Evolutionary conservation across 2,888 invertebrate species (phyloP).

Genomic region (Terebella lapidaria): DNA sequence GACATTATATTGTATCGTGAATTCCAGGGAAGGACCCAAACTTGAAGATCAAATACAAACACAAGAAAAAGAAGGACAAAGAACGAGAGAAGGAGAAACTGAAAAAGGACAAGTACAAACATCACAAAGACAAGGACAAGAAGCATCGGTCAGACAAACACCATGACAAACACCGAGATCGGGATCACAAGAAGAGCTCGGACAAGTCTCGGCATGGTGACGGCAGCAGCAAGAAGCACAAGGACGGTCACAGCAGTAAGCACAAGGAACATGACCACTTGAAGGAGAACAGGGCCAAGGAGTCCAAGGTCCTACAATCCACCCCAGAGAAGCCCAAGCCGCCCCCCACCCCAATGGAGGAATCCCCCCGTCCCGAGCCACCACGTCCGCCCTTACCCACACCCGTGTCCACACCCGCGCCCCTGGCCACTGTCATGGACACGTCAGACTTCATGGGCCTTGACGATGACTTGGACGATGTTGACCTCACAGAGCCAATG

Average conservation of each 20-base stretch:
- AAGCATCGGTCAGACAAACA: background rate
- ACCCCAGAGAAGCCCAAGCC: too few species aligned
- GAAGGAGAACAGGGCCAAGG: conserved; percentile 21
- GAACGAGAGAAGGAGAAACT: too few species aligned
- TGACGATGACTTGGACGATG: too few species aligned
- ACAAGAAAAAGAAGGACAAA: conserved; percentile 31
- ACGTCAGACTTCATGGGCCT: too few species aligned
- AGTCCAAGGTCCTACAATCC: too few species aligned
- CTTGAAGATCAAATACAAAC: conserved; percentile 46
- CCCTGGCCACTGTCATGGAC: too few species aligned
- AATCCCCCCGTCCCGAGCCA: too few species aligned
- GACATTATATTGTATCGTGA: too few species aligned
- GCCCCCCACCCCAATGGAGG: too few species aligned
- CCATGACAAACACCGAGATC: background rate
- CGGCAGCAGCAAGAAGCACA: conserved; percentile 26
- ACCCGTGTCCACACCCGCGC: too few species aligned
- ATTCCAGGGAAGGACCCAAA: conserved; percentile 27
- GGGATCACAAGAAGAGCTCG: background rate
- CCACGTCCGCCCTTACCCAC: too few species aligned
- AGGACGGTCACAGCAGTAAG: conserved; percentile 17
- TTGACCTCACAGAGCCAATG: too few species aligned
- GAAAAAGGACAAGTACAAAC: conserved; percentile 1
- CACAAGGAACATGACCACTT: conserved; percentile 12
- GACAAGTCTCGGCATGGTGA: conserved; percentile 1
- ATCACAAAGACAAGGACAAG: conserved; percentile 7